Evolutionary conservation across 2,113 vertebrate genomes (phyloP).

Genomic region (Plectropomus leopardus): DNA sequence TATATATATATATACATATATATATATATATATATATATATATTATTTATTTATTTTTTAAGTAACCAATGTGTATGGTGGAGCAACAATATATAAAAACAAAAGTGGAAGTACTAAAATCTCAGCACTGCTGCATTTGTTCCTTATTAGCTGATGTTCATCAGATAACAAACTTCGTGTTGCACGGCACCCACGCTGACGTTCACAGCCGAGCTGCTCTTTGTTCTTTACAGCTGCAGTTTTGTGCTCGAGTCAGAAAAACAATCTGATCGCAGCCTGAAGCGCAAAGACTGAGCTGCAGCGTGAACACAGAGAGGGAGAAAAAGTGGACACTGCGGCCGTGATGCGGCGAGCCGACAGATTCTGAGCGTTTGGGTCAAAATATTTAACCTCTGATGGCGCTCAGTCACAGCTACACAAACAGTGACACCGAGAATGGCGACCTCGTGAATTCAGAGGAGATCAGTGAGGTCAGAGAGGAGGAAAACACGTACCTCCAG

Average conservation of each 20-base stretch:
- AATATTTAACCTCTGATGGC: background rate
- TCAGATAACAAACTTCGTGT: background rate
- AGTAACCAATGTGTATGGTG: no score
- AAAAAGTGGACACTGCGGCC: background rate
- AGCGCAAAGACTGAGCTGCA: background rate
- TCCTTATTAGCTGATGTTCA: background rate
- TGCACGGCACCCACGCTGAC: background rate
- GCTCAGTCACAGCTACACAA: background rate
- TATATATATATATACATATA: no score
- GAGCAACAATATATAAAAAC: no score
- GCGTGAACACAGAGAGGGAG: background rate
- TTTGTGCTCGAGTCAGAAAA: background rate
- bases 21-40: no score
- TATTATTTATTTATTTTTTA: no score
- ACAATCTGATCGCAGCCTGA: background rate
- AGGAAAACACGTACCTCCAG: conserved; percentile 89
- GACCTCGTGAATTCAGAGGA: background rate
- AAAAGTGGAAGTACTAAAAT: background rate
- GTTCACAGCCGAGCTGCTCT: background rate
- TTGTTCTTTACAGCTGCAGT: background rate
- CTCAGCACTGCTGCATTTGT: background rate
- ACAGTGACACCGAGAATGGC: background rate
- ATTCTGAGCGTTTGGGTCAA: background rate
- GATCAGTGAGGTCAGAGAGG: background rate
- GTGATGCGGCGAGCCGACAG: no score